Base-by-base conservation (phyloP, 2,113 vertebrate species). In the Pomatorhinus ruficollis region DNA sequence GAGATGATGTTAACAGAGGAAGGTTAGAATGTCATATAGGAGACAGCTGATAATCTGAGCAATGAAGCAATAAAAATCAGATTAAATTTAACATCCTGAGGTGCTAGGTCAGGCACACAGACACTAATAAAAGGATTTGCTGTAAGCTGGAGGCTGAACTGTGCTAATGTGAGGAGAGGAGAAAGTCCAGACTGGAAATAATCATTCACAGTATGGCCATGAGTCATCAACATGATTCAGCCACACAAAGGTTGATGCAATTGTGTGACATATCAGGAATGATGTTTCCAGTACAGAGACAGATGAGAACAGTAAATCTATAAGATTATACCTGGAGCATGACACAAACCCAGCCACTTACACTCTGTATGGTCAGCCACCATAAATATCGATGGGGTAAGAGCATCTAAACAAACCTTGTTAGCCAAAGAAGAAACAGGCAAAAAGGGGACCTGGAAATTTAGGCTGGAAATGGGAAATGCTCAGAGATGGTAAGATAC, bases 141-240 rank as follows among this genome's bases (percentile, higher is more conserved):
- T 95, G 35, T 71, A 78, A 84, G 22, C 60, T 96, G 60, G 27
- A n/a, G 72, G 31, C 33, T 81, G 94, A 94, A 47, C 64, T 78
- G 76, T 94, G 71, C 57, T 89, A 68, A 60, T 33, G 28, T 3
- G 7, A 82, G 44, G 52, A 80, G 28, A 89, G n/a, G 40, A 95
- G 81, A 91, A 84, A 89, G 49, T 35, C 72, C 52, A 56, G 80
- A 50, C 80, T 95, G 93, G 90, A 93, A 93, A 68, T 87, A 90
- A 89, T 94, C 17, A 75, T 87, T 92, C 95, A 94, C 72, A 68
- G 60, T 42, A 82, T 57, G 81, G 44, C 56, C 56, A 39, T 97
- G 95, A 96, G 86, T 95, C 96, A 97, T 56, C 87, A 71, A 71
- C 40, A 40, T 75, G 93, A 95, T 93, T 95, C 91, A 96, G 80